Base-by-base conservation (phyloP, 2,888 invertebrate genomes). In the Stenichneumon culpator region DNA sequence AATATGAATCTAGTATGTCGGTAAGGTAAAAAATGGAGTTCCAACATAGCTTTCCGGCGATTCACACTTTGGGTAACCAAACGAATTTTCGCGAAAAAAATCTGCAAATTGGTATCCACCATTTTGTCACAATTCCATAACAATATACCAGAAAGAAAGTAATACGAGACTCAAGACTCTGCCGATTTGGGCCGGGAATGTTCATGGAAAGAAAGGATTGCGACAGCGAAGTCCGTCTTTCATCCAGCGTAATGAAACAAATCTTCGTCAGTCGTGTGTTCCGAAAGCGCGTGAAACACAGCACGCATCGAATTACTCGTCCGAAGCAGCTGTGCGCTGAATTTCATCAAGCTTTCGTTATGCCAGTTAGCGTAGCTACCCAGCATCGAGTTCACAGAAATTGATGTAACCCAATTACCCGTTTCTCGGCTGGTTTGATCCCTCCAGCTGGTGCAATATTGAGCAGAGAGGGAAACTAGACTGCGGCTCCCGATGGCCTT, bases 401-500 rank as follows among this genome's bases (percentile, higher is more conserved):
- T 86, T 80, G 79, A 73, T 75, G 72, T 86, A 86, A 86, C 79
- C 77, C 85, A 80, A 86, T 86, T 86, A 83, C 28, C 60, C 83
- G 69, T 73, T 80, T 83, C 80, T 63, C 60, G 60, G 60, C 60
- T 63, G 60, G 60, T 32, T 63, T 63, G 60, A 63, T 32, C 60
- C 28, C 28, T 25, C 25, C 52, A 14, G 47, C 11, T 50, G 19
- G 44, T 74, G 69, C 47, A 63, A 70, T 77, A 57, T 75, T 70
- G 60, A 50, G 67, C 47, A 65, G 72, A 69, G 73, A 60, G 60
- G 47, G 79, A 60, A 75, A 74, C 68, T 79, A 67, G 72, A 72
- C 70, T 25, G 67, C 75, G 70, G 84, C 57, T 86, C 80, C 78
- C 70, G 82, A 83, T 82, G 80, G 75, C 86, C 91, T 90, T 91